Conservation (phyloP, 2,888 invertebrate species). For the Heliconius ethilla region DNA sequence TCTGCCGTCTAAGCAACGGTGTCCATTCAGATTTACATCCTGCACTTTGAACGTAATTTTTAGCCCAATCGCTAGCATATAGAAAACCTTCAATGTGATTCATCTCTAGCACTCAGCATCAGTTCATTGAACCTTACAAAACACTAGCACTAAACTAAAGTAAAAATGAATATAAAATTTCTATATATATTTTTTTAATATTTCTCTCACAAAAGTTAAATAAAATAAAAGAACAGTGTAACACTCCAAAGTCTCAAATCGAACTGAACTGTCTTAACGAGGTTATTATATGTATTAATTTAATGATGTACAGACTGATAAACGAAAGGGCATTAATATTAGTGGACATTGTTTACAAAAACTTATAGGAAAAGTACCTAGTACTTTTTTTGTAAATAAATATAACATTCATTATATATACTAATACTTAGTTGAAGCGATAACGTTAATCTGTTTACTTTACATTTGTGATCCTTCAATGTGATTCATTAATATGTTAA, state of each 20-base stretch:
- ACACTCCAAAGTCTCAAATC: slow-evolving; percentile 37
- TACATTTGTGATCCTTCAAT: not conserved
- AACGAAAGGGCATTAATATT: slow-evolving; percentile 39
- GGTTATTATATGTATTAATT: slow-evolving; percentile 40
- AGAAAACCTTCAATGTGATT: slow-evolving; percentile 39
- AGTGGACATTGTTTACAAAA: slow-evolving; percentile 40
- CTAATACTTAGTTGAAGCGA: slow-evolving; percentile 28
- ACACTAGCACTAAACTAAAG: slow-evolving; percentile 17
- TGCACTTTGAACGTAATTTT: slow-evolving; percentile 24
- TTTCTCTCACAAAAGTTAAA: not conserved
- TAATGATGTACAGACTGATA: slow-evolving; percentile 45
- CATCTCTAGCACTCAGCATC: slow-evolving; percentile 29
- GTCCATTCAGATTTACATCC: slow-evolving; percentile 59
- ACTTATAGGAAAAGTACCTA: slow-evolving; percentile 48
- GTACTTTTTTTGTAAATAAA: slow-evolving; percentile 44
- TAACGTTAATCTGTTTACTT: slow-evolving; percentile 22
- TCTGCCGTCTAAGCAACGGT: slow-evolving; percentile 53
- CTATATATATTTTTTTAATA: not conserved
- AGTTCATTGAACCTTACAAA: slow-evolving; percentile 9
- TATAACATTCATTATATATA: slow-evolving; percentile 19
- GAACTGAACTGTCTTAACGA: slow-evolving; percentile 42
- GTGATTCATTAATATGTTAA: not conserved
- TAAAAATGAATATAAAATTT: not conserved
- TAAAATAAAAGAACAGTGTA: slow-evolving; percentile 25
- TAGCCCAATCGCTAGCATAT: slow-evolving; percentile 35